Conservation (phyloP, 2,888 invertebrate species). For the Eristalinus aeneus region DNA sequence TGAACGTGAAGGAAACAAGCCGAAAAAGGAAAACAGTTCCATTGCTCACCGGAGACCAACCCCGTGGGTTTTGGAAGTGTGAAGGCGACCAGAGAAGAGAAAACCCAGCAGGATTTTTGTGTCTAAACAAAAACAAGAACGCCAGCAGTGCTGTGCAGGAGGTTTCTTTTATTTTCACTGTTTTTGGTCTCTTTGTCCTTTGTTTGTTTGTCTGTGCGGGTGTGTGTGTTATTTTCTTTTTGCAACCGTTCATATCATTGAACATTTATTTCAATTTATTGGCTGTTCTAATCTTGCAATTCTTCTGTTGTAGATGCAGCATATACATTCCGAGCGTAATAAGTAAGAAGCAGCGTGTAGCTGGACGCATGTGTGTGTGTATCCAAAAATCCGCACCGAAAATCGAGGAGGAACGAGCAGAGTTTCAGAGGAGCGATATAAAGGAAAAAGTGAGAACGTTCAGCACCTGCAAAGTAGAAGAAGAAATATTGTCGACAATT, state of each 20-base stretch:
- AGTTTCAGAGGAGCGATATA: constrained; percentile 50
- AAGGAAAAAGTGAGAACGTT: constrained; percentile 41
- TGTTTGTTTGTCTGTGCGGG: too few species aligned
- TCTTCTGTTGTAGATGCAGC: constrained; percentile 35
- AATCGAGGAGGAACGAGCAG: constrained; percentile 23
- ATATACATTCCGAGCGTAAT: constrained; percentile 39
- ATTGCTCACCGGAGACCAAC: constrained; percentile 55
- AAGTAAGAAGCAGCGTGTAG: neutral
- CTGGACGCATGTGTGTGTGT: neutral
- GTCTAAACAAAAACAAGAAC: constrained; percentile 14
- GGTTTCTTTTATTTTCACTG: constrained; percentile 22
- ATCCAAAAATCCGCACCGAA: constrained; percentile 6
- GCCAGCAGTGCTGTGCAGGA: constrained; percentile 57
- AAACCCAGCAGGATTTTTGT: constrained; percentile 56
- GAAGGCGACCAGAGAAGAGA: constrained; percentile 51
- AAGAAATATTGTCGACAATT: constrained; percentile 71
- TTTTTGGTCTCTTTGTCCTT: neutral
- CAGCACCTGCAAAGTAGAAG: constrained; percentile 69
- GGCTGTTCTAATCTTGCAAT: constrained; percentile 66
- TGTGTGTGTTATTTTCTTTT: constrained; percentile 15
- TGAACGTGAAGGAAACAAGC: constrained; percentile 56
- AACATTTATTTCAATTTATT: constrained; percentile 71
- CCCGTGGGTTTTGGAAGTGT: constrained; percentile 54
- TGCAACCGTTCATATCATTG: constrained; percentile 36
- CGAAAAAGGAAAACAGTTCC: constrained; percentile 22